phyloP scores from a whole-genome alignment of 1,140 invertebrate genomes.

The Eriosoma lanigerum region DNA sequence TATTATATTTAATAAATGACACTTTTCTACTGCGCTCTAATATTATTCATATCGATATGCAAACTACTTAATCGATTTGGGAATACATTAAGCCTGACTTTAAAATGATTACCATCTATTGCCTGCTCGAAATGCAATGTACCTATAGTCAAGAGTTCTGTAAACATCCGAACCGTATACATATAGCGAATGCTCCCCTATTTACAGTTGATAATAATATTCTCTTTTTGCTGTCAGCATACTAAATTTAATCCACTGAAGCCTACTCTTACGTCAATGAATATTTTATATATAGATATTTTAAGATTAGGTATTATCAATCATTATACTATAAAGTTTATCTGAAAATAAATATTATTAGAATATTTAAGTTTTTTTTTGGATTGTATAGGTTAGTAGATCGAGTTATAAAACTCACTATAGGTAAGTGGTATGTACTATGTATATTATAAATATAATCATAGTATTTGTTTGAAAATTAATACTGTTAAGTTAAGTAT shows the following conservation, averaged over 20 bases:
- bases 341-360: too few relatives aligned
- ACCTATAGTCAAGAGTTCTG: constrained; percentile 48
- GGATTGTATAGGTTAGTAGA: too few relatives aligned
- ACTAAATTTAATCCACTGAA: constrained; percentile 29
- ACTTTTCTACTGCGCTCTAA: background rate
- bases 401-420: too few relatives aligned
- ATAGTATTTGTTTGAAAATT: too few relatives aligned
- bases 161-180: constrained; percentile 43
- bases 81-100: constrained; percentile 23
- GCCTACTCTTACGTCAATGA: background rate
- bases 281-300: background rate
- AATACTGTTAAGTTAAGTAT: too few relatives aligned
- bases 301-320: constrained; percentile 4
- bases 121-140: constrained; percentile 22
- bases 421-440: too few relatives aligned
- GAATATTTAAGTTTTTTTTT: too few relatives aligned
- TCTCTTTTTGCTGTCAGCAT: constrained; percentile 6
- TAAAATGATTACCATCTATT: background rate
- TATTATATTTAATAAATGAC: background rate
- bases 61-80: constrained; percentile 27
- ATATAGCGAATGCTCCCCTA: constrained; percentile 12
- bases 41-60: background rate
- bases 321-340: constrained; percentile 3
- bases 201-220: constrained; percentile 38
- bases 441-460: too few relatives aligned